Conservation (phyloP, 2,113 vertebrate genomes). For the Lates calcarifer region DNA sequence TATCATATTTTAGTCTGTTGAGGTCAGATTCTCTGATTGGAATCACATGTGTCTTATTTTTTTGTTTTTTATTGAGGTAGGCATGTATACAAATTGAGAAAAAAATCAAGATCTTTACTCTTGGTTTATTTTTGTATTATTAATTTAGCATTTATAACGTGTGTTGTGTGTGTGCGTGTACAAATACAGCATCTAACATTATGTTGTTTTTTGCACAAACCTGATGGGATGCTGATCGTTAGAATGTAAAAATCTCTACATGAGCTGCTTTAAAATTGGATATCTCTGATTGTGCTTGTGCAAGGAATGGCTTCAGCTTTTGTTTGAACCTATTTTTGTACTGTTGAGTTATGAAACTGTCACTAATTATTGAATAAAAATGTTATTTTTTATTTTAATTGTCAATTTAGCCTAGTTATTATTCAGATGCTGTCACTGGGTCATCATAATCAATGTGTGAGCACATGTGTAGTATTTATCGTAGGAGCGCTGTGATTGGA, state of each 20-base stretch:
- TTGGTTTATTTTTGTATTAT: background rate
- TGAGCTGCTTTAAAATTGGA: background rate
- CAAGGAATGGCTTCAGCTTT: background rate
- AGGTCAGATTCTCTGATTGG: background rate
- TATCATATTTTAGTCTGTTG: background rate
- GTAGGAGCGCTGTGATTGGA: conserved; percentile 53
- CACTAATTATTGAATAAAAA: conserved; percentile 37
- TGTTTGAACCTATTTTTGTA: background rate
- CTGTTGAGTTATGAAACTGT: background rate
- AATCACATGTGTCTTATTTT: background rate
- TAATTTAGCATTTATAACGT: background rate
- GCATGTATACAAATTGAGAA: background rate
- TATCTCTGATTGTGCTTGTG: background rate
- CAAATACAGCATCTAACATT: background rate
- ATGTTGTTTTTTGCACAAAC: background rate
- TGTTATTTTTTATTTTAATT: conserved; percentile 37
- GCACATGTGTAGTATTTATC: conserved; percentile 41
- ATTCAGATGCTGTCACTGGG: background rate
- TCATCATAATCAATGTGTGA: background rate
- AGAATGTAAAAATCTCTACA: background rate
- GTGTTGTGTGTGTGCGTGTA: no score
- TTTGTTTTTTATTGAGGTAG: background rate
- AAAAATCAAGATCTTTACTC: background rate
- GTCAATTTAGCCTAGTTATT: background rate
- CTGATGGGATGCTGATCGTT: background rate